Conservation (phyloP, 2,888 invertebrate genomes). For the Malthinus seriepunctatus region DNA sequence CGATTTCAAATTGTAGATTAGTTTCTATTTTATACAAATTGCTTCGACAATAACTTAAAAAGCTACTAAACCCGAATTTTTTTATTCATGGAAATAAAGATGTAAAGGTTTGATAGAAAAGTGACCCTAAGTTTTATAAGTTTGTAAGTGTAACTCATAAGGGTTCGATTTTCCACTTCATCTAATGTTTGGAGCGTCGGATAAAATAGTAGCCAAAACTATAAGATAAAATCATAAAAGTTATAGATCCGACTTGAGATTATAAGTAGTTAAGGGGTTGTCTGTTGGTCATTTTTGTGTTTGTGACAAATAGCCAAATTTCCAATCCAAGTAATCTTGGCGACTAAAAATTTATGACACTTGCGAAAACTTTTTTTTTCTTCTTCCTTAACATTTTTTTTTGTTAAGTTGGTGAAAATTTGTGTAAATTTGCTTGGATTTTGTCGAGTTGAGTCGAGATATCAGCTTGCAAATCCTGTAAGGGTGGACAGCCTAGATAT, state of each 20-base stretch:
- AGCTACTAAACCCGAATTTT: conserved; percentile 10
- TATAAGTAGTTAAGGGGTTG: conserved; percentile 52
- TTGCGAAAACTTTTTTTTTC: conserved; percentile 13
- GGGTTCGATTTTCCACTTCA: conserved; percentile 15
- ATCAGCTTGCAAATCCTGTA: conserved; percentile 54
- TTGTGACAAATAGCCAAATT: conserved; percentile 45
- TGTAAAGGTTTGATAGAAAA: neutral
- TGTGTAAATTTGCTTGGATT: no score
- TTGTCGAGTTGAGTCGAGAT: neutral
- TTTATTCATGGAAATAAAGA: conserved; percentile 23
- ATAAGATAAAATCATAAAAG: conserved; percentile 51
- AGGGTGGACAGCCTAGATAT: conserved; percentile 50
- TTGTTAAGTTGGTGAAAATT: no score
- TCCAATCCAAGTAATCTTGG: conserved; percentile 39
- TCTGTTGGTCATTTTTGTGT: conserved; percentile 50
- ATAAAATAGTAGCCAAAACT: conserved; percentile 40
- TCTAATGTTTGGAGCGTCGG: conserved; percentile 15
- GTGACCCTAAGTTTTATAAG: no score
- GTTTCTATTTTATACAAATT: conserved; percentile 50
- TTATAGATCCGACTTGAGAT: conserved; percentile 52
- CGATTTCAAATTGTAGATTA: conserved; percentile 48
- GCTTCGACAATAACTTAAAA: conserved; percentile 36
- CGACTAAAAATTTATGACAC: conserved; percentile 23
- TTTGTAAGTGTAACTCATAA: no score
- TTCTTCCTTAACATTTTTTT: neutral